Evolutionary conservation across 2,113 vertebrate genomes (phyloP).

Genomic region (Procavia capensis): DNA sequence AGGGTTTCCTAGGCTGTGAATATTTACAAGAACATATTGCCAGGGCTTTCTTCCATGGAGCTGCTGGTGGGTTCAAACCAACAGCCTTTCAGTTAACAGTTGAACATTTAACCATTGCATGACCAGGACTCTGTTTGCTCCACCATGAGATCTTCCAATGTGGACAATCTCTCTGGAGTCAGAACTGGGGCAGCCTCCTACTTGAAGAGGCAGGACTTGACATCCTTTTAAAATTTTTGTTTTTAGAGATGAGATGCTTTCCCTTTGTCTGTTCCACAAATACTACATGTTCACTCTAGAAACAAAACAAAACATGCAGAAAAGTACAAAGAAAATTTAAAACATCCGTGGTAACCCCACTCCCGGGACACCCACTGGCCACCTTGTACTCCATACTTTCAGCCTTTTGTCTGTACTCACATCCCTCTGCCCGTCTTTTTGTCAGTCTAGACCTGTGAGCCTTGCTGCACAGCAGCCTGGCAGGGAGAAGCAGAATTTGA

Average conservation of each 20-base stretch:
- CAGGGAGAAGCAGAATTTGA: constrained; percentile 57
- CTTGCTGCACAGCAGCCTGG: background rate
- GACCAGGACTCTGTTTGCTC: background rate
- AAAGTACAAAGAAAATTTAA: background rate
- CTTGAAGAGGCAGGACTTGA: background rate
- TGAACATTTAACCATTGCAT: too few species aligned
- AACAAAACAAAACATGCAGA: background rate
- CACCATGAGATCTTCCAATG: background rate
- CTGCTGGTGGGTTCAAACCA: background rate
- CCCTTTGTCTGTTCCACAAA: background rate
- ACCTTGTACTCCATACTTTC: background rate
- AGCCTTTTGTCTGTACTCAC: background rate
- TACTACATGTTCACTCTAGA: background rate
- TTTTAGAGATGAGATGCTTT: constrained; percentile 17
- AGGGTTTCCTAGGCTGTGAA: background rate
- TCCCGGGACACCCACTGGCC: background rate
- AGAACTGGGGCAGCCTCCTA: background rate
- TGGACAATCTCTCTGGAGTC: background rate
- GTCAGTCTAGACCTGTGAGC: background rate
- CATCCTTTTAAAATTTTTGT: background rate
- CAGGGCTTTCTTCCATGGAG: background rate
- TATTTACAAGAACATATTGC: background rate
- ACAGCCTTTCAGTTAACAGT: background rate
- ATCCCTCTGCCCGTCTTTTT: background rate
- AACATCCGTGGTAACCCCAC: background rate